These are phyloP conservation scores for Strix uralensis DNA, from an alignment of 2,113 vertebrate species.

Conservation along the genomic window DNA sequence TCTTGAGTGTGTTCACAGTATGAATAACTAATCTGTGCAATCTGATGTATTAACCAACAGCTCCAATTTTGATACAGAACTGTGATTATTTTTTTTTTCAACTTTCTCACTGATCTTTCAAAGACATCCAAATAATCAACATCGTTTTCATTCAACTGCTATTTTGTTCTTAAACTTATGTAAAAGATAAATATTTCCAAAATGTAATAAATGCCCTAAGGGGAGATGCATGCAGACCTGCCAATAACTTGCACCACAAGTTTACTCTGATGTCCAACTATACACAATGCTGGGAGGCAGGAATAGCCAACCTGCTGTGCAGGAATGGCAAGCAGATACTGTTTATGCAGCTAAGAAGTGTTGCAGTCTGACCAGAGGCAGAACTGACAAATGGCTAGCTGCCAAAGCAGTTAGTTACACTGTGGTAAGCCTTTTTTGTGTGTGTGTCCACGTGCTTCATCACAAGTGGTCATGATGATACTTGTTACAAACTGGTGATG, in stretches of 20 bases:
- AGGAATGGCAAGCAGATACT: slow-evolving; percentile 37
- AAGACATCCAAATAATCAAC: not conserved
- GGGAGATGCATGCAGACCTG: not conserved
- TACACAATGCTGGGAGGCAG: not conserved
- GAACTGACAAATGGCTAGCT: not conserved
- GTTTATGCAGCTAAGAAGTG: not conserved
- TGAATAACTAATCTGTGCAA: not conserved
- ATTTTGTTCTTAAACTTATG: not conserved
- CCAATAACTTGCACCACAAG: not conserved
- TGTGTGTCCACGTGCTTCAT: not conserved
- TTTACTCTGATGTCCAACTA: not conserved
- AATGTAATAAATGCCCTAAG: not conserved
- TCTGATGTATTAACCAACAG: not conserved
- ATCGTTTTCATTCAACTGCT: not conserved
- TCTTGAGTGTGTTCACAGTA: not conserved
- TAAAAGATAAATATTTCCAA: not conserved
- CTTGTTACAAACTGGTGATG: not conserved
- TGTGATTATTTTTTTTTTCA: not conserved
- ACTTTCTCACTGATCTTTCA: not conserved
- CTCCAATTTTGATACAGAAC: not conserved
- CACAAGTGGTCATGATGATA: not conserved
- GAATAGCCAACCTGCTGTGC: slow-evolving; percentile 45
- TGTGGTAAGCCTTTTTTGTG: not conserved
- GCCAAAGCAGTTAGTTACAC: not conserved
- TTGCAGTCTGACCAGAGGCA: not conserved